Evolutionary conservation across 2,113 vertebrate species (phyloP).

Genomic region (Chamaea fasciata): DNA sequence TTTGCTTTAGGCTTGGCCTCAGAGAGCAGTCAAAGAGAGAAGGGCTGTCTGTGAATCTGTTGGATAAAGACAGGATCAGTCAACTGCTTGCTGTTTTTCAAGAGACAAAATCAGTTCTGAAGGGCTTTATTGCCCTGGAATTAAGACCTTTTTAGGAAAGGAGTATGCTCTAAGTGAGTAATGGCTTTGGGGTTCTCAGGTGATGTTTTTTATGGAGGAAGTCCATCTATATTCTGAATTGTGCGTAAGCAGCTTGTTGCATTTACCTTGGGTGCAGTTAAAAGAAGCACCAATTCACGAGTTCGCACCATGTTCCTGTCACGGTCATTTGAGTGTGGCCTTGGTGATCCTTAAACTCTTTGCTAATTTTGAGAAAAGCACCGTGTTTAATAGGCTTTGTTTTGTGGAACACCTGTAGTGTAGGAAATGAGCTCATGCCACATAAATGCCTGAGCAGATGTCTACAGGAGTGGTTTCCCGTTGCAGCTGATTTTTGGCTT

Average conservation of each 20-base stretch:
- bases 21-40: neutral
- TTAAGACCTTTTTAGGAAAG: neutral
- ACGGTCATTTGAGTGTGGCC: neutral
- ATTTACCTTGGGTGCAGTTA: neutral
- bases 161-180: neutral
- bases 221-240: neutral
- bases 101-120: neutral
- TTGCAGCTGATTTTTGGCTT: conserved; percentile 14
- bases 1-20: neutral
- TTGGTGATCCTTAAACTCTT: neutral
- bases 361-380: neutral
- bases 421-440: conserved; percentile 38
- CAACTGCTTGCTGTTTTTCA: neutral
- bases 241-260: neutral
- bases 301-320: neutral
- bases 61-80: neutral
- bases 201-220: neutral
- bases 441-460: neutral
- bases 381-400: neutral
- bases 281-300: neutral
- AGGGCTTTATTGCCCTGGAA: neutral
- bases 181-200: neutral
- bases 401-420: neutral
- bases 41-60: accelerated
- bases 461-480: conserved; percentile 1